phyloP scores from a whole-genome alignment of 1,140 invertebrate genomes.

The Lucilia sericata region DNA sequence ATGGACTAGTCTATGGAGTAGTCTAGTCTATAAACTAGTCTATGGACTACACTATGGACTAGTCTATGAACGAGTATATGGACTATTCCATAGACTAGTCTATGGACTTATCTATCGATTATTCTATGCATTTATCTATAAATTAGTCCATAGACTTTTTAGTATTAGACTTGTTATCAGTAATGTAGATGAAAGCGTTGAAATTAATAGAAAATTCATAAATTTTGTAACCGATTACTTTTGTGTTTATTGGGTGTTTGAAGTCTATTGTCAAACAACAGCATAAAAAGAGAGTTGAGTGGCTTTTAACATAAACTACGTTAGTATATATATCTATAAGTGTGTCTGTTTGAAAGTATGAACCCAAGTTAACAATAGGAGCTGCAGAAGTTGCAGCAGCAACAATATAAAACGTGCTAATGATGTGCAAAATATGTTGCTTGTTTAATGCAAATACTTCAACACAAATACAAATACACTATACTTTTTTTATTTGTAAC shows the following conservation, averaged over 20 bases:
- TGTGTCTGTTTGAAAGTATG: background rate
- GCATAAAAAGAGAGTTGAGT: background rate
- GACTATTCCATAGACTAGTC: too few relatives aligned
- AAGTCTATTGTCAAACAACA: background rate
- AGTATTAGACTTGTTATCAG: too few relatives aligned
- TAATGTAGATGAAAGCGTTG: too few relatives aligned
- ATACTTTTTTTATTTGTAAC: too few relatives aligned
- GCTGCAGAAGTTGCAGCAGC: background rate
- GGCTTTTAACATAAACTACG: background rate
- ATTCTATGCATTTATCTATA: too few relatives aligned
- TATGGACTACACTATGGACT: too few relatives aligned
- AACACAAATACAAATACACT: background rate
- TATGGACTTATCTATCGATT: too few relatives aligned
- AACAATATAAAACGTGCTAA: conserved; percentile 35
- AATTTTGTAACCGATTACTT: background rate
- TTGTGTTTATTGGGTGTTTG: background rate
- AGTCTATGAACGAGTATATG: too few relatives aligned
- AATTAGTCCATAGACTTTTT: too few relatives aligned
- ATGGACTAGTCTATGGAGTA: too few relatives aligned
- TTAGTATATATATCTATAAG: background rate
- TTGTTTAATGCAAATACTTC: conserved; percentile 28
- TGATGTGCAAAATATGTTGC: conserved; percentile 44
- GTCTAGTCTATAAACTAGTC: too few relatives aligned
- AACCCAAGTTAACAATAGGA: background rate
- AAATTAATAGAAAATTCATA: too few relatives aligned